Evolutionary conservation across 1,140 invertebrate genomes (phyloP).

Genomic region (Agrypnia vestita): DNA sequence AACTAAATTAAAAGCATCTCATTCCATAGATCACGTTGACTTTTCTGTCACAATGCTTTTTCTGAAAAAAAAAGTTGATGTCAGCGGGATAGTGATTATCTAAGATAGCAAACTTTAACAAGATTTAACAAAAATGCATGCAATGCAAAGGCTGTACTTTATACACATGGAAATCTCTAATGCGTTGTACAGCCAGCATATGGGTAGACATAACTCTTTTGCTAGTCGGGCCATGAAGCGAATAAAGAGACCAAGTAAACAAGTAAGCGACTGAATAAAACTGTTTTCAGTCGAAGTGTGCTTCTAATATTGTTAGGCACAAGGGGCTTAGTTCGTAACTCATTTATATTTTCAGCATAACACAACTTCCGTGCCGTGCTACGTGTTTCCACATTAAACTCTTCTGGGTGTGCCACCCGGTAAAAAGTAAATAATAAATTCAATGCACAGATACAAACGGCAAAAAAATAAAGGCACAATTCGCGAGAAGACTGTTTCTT

Average conservation of each 20-base stretch:
- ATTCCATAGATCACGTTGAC: too few species aligned
- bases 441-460: slow-evolving; percentile 54
- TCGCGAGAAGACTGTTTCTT: neutral
- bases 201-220: too few species aligned
- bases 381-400: slow-evolving; percentile 56
- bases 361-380: slow-evolving; percentile 35
- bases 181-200: too few species aligned
- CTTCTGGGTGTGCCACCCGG: slow-evolving; percentile 46
- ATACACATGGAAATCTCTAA: too few species aligned
- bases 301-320: slow-evolving; percentile 7
- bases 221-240: too few species aligned
- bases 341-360: slow-evolving; percentile 57
- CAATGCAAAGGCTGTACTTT: too few species aligned
- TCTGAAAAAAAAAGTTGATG: too few species aligned
- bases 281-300: slow-evolving; percentile 10
- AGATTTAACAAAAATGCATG: too few species aligned
- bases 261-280: slow-evolving; percentile 30
- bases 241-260: slow-evolving; percentile 2
- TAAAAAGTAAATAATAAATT: slow-evolving; percentile 59
- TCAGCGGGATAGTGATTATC: too few species aligned
- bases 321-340: slow-evolving; percentile 50
- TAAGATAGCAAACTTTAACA: too few species aligned
- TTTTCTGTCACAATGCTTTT: too few species aligned
- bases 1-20: too few species aligned
- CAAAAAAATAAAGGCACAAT: slow-evolving; percentile 15